phyloP scores from a whole-genome alignment of 2,113 vertebrate genomes.

The Thamnophis sirtalis region DNA sequence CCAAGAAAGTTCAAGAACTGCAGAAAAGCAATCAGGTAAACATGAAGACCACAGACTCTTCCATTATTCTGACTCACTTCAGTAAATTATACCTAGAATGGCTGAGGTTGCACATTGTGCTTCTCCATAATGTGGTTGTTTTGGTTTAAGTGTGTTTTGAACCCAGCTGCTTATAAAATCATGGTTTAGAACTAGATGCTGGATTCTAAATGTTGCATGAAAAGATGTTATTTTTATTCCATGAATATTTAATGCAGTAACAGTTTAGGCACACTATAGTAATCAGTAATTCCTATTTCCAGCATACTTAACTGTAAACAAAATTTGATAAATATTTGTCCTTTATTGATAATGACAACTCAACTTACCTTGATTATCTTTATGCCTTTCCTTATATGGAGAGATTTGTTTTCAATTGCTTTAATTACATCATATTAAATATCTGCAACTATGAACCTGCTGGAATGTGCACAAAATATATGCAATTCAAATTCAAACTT shows the following conservation, averaged over 20 bases:
- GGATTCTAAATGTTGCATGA: neutral
- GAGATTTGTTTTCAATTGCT: neutral
- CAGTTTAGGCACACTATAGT: neutral
- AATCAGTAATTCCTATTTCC: neutral
- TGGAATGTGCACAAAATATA: neutral
- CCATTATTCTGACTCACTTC: neutral
- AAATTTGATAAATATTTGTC: neutral
- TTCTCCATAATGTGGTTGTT: neutral
- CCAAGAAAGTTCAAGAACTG: slow-evolving; percentile 95
- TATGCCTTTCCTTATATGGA: neutral
- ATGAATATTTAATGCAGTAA: neutral
- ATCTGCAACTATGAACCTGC: neutral
- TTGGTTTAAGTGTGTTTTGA: neutral
- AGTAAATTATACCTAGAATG: neutral
- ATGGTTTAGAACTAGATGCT: neutral
- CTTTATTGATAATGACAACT: neutral
- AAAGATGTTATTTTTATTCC: neutral
- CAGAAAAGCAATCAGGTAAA: slow-evolving; percentile 97
- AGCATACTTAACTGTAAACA: neutral
- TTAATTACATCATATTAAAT: neutral
- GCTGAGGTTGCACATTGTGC: neutral
- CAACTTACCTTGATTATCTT: neutral
- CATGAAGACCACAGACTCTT: neutral
- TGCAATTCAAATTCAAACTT: neutral
- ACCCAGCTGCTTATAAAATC: neutral